Base-by-base conservation (phyloP, 2,113 vertebrate genomes). In the Archilochus colubris region DNA sequence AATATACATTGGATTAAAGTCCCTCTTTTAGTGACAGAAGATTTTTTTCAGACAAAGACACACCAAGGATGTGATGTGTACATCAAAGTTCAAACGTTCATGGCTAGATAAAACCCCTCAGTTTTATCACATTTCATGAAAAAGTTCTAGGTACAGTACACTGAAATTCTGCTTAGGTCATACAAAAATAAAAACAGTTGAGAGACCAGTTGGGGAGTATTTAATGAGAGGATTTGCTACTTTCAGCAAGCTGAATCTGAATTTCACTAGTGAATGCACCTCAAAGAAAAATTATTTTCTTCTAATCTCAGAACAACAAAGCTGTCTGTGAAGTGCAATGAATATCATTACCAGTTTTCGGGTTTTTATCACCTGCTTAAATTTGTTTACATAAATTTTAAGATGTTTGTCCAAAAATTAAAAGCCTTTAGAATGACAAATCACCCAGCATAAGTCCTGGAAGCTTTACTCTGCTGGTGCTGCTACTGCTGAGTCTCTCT, bases 321-420 rank as follows among this genome's bases (percentile, higher is more conserved):
- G 84, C 84, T 76, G 53, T 50, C 87, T 89, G 46, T 28, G 67
- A 73, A 82, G 81, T 51, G 38, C 51, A 89, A 89, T 92, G 74
- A 91, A 93, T 58, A 46, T 94, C 77, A 92, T 94, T 89, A 94
- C 67, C 40, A 61, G 21, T 33, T 91, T 57, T 58, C 86, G 91
- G 84, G 92, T 87, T 93, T 87, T 50, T 69, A 80, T n/a, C 40
- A n/a, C 40, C 69, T 82, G 40, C 64, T 85, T 62, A 31, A 14
- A 33, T 54, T 58, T 88, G n/a, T 46, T 85, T 64, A 75, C 3
- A 51, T 20, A 76, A 79, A 76, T 43, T 57, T 78, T 72, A 89
- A 79, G 74, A 93, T 67, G 82, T 44, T 19, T 51, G 18, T 51
- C 43, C 33, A 72, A 57, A 84, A 79, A 44, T 64, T 40, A 33